Conservation (phyloP, 2,797 vertebrate genomes). For the Monodelphis domestica region DNA sequence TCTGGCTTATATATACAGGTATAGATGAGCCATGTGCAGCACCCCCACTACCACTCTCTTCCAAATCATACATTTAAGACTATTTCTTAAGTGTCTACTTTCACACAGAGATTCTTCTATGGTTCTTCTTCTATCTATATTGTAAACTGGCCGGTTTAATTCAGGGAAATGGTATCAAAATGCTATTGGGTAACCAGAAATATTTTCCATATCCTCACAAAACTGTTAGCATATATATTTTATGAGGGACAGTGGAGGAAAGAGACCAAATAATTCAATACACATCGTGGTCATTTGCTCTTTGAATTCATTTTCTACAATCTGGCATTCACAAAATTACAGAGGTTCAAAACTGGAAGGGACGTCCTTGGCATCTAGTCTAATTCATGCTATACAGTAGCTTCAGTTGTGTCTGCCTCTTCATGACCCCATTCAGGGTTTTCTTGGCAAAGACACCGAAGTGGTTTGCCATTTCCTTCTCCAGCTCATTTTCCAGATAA, state of each 20-base stretch:
- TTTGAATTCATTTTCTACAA: not conserved
- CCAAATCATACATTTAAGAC: not conserved
- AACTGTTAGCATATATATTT: slow-evolving; percentile 30
- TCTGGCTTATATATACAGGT: not conserved
- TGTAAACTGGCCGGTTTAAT: not conserved
- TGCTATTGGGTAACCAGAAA: slow-evolving; percentile 12
- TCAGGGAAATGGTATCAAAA: not conserved
- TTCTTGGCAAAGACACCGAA: too few species aligned
- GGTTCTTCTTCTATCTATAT: not conserved
- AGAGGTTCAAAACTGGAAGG: too few species aligned
- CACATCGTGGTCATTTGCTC: slow-evolving; percentile 51
- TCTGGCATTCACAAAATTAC: not conserved
- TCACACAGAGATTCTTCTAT: not conserved
- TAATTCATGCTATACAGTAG: too few species aligned
- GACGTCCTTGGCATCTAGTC: too few species aligned
- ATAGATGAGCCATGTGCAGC: not conserved
- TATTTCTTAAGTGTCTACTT: not conserved
- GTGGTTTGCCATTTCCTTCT: too few species aligned
- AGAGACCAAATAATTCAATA: not conserved
- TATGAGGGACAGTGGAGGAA: not conserved
- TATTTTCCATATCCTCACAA: slow-evolving; percentile 33
- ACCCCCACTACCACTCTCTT: not conserved
- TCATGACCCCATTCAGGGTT: too few species aligned
- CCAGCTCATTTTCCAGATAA: too few species aligned
- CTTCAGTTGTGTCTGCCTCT: too few species aligned